Base-by-base conservation (phyloP, 2,797 vertebrate species). In the Gila robusta region DNA sequence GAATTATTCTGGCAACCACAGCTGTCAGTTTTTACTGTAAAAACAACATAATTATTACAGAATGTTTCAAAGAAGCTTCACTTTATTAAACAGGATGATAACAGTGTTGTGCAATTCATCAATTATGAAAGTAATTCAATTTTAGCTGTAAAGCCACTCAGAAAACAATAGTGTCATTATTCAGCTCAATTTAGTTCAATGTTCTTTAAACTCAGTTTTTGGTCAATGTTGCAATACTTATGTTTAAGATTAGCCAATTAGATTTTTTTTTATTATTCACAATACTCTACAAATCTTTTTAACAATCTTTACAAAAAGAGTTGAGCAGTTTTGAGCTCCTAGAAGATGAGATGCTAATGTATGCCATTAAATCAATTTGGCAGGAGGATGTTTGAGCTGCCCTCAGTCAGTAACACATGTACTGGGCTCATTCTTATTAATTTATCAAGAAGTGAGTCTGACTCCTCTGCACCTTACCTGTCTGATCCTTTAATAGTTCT, bases 361-460 rank as follows among this genome's bases (percentile, higher is more conserved):
- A 87, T 87, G 84, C 81, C 72, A 87, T 85, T 90, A 81, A 90
- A 90, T 88, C 35, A 72, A 90, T 88, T 90, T 79, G 88, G 59
- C 73, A 71, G 59, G 66, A 69, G 69, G 54, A 81, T 59, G 66
- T 87, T 87, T 88, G 66, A 91, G 83, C 82, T 87, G 79, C 86
- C 84, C 56, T 85, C 49, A 73, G 67, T 59, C 82, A 77, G 49
- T 12, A 69, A 70, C 66, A 72, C 74, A 89, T 87, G 88, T 91
- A 89, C 90, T 90, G 89, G 90, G 71, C 90, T 91, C 87, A 88
- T 93, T 93, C 92, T 88, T 90, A 91, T 91, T 89, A 86, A 91
- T 93, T 91, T 88, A 90, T 87, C 79, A 85, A 90, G 87, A 70
- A 88, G 83, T 56, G 81, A 85, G 84, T 88, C 70, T 79, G 64